Evolutionary conservation across 2,888 invertebrate genomes (phyloP).

Genomic region (Mayetiola destructor): DNA sequence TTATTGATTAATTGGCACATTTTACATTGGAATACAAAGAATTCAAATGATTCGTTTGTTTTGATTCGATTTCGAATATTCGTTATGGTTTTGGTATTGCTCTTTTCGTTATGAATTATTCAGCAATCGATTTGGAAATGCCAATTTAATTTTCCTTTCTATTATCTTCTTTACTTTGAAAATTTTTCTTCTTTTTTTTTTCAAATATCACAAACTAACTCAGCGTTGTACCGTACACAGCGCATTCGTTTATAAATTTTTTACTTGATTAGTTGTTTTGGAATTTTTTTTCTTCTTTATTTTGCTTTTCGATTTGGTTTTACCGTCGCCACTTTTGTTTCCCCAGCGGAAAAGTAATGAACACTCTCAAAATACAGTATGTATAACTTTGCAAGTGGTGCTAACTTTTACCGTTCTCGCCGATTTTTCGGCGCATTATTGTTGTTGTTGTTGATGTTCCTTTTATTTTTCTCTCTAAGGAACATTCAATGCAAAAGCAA

Average conservation of each 20-base stretch:
- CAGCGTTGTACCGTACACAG: neutral
- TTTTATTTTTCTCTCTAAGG: neutral
- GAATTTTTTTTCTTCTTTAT: neutral
- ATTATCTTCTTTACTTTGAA: neutral
- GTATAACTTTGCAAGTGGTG: no score
- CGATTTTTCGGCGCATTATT: no score
- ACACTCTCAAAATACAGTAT: no score
- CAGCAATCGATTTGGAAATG: conserved; percentile 1
- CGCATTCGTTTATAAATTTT: conserved; percentile 6
- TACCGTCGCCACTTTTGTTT: neutral
- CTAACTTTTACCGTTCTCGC: no score
- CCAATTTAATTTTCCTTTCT: neutral
- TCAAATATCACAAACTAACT: conserved; percentile 1
- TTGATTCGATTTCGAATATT: no score
- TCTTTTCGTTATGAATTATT: neutral
- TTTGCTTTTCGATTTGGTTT: neutral
- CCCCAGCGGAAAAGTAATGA: neutral
- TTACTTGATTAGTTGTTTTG: no score
- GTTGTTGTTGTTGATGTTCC: neutral
- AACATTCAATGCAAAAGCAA: conserved; percentile 1
- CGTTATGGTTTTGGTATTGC: neutral
- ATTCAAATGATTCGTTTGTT: neutral
- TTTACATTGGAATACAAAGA: conserved; percentile 4
- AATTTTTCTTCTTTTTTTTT: neutral
- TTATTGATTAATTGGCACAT: conserved; percentile 8